Conservation (phyloP, 2,888 invertebrate genomes). For the Argyresthia goedartella region DNA sequence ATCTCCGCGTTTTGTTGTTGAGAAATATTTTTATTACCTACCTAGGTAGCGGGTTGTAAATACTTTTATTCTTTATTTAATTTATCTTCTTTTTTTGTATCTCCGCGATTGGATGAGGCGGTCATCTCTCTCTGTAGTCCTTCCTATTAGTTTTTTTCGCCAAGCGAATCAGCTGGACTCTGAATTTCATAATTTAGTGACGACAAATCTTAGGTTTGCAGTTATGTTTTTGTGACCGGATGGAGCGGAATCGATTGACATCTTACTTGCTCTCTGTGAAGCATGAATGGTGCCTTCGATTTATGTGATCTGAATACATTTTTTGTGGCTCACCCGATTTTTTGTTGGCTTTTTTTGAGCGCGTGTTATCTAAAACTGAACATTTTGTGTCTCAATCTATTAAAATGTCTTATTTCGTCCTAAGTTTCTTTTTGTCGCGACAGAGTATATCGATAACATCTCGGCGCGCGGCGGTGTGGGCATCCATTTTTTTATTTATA, state of each 20-base stretch:
- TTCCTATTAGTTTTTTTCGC: too few species aligned
- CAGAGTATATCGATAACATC: constrained; percentile 40
- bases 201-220: background rate
- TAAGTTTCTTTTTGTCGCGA: constrained; percentile 29
- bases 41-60: background rate
- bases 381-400: constrained; percentile 67
- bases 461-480: background rate
- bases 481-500: background rate
- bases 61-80: background rate
- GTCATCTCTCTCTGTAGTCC: background rate
- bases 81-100: background rate
- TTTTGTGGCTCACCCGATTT: constrained; percentile 50
- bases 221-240: constrained; percentile 40
- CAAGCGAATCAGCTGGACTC: background rate
- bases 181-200: background rate
- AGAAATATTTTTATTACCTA: too few species aligned
- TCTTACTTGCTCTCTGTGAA: constrained; percentile 44
- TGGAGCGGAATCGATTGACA: constrained; percentile 58
- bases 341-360: constrained; percentile 33
- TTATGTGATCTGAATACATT: constrained; percentile 62
- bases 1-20: background rate
- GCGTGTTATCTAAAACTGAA: constrained; percentile 42
- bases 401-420: constrained; percentile 63
- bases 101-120: background rate
- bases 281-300: constrained; percentile 67